phyloP scores from a whole-genome alignment of 2,797 vertebrate species.

The Ispidina lecontei region DNA sequence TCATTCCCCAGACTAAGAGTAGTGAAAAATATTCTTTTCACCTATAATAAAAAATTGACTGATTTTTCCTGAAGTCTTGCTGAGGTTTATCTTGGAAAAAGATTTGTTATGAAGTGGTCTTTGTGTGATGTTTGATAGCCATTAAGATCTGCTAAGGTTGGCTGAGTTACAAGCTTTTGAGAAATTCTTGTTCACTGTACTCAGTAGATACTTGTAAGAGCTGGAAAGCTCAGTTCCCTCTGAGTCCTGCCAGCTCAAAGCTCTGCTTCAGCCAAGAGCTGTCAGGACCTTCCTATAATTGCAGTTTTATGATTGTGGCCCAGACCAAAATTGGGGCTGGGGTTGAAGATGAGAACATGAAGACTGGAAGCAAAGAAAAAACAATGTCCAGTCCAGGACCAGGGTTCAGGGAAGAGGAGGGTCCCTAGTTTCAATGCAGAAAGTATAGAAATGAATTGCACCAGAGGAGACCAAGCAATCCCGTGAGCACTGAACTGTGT shows the following conservation, averaged over 20 bases:
- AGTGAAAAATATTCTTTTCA: neutral
- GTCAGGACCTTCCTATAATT: neutral
- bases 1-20: neutral
- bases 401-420: neutral
- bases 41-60: neutral
- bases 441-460: neutral
- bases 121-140: neutral
- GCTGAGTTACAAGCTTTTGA: neutral
- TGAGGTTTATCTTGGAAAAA: neutral
- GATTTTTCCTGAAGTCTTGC: neutral
- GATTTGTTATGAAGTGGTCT: neutral
- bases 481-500: neutral
- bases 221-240: neutral
- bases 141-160: neutral
- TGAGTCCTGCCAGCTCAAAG: constrained; percentile 7
- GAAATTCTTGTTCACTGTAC: neutral
- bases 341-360: neutral
- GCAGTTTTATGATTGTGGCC: neutral
- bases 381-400: neutral
- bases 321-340: neutral
- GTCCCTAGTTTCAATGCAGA: neutral
- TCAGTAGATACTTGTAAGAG: neutral
- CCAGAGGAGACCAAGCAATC: neutral
- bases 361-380: neutral
- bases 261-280: constrained; percentile 9